Percentiles rank a stretch among this genome's conserved stretches.
phyloP scores from a whole-genome alignment of 2,113 vertebrate genomes.

The Anguilla rostrata region DNA sequence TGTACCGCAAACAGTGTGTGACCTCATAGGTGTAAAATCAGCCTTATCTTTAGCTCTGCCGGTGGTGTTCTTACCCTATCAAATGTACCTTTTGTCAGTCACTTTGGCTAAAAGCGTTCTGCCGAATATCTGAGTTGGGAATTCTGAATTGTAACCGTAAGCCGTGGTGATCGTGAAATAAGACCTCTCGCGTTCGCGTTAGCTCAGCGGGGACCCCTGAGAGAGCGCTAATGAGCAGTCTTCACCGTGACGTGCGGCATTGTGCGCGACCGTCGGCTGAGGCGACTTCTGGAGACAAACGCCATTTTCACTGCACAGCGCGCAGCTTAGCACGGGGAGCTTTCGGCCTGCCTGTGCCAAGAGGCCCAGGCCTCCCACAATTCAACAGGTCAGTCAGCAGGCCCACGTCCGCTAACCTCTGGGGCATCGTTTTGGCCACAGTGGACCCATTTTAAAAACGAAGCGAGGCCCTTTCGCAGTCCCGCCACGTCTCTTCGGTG shows the following conservation, averaged over 20 bases:
- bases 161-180: too few species aligned
- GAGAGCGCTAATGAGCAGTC: neutral
- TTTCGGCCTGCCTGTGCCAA: neutral
- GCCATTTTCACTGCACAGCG: neutral
- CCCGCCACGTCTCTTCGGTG: neutral
- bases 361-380: neutral
- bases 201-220: neutral
- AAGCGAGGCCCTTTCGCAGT: neutral
- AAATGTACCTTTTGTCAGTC: neutral
- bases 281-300: neutral
- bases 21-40: too few species aligned
- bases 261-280: neutral
- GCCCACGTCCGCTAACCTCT: neutral
- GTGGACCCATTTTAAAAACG: neutral
- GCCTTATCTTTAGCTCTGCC: neutral
- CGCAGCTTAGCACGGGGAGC: neutral
- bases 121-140: neutral
- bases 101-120: neutral
- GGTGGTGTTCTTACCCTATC: too few species aligned
- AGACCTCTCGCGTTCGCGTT: neutral
- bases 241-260: neutral
- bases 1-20: too few species aligned
- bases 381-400: neutral
- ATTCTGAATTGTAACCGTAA: too few species aligned
- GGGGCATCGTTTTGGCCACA: neutral